phyloP scores from a whole-genome alignment of 2,797 vertebrate genomes.

The Triplophysa bombifrons region DNA sequence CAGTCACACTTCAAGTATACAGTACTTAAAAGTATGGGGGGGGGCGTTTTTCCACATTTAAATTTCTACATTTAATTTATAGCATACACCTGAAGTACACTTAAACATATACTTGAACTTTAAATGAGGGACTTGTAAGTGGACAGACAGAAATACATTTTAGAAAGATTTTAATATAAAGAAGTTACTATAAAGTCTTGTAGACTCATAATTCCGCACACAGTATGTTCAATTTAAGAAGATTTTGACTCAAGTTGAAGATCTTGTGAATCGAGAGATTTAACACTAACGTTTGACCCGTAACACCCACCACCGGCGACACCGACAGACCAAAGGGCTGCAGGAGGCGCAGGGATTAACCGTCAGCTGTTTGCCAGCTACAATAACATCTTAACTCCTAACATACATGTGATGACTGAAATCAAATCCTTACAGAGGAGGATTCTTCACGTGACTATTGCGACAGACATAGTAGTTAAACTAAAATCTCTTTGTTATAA shows the following conservation, averaged over 20 bases:
- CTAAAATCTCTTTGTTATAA: constrained; percentile 24
- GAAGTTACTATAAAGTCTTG: neutral
- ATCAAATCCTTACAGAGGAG: neutral
- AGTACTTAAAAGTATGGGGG: too few relatives aligned
- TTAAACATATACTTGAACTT: too few relatives aligned
- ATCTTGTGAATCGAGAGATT: constrained; percentile 13
- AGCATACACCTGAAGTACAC: too few relatives aligned
- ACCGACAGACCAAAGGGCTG: neutral
- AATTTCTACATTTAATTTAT: too few relatives aligned
- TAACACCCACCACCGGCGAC: neutral
- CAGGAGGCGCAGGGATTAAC: constrained; percentile 13
- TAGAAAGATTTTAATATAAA: too few relatives aligned
- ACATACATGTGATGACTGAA: neutral
- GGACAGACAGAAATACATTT: too few relatives aligned
- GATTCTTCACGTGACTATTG: neutral
- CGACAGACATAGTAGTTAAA: neutral
- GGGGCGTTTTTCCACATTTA: too few relatives aligned
- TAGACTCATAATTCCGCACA: neutral
- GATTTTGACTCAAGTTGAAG: neutral
- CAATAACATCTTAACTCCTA: constrained; percentile 5
- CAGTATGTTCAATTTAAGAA: constrained; percentile 2
- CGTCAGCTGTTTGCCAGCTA: constrained; percentile 21
- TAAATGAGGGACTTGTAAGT: too few relatives aligned
- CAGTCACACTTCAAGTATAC: too few relatives aligned
- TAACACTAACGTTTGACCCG: constrained; percentile 17